Conservation (phyloP, 2,797 vertebrate species). For the Melanotaenia nigrans region DNA sequence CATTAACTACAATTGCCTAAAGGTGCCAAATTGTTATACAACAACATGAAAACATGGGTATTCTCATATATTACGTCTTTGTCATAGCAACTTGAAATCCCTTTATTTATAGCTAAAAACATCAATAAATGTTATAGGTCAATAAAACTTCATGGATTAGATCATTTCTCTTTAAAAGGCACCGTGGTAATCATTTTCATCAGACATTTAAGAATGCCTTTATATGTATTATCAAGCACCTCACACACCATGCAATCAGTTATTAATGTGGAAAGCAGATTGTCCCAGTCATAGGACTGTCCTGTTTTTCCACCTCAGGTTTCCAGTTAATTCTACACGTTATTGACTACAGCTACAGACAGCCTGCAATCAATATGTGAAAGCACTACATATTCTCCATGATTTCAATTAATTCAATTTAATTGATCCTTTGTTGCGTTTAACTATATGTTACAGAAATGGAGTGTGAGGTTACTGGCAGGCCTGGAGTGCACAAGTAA, state of each 20-base stretch:
- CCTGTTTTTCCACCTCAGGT: constrained; percentile 59
- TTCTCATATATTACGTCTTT: not conserved
- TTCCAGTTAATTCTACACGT: constrained; percentile 69
- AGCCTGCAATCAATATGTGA: constrained; percentile 69
- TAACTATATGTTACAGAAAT: constrained; percentile 75
- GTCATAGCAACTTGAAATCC: not conserved
- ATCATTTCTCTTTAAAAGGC: constrained; percentile 18
- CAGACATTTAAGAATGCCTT: constrained; percentile 33
- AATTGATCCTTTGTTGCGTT: constrained; percentile 73
- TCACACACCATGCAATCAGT: constrained; percentile 66
- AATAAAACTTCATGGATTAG: constrained; percentile 29
- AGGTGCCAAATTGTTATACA: not conserved
- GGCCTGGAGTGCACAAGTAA: constrained; percentile 28
- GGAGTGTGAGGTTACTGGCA: constrained; percentile 37
- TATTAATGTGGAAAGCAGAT: constrained; percentile 60
- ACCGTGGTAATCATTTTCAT: not conserved
- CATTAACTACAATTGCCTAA: not conserved
- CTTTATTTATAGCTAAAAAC: not conserved
- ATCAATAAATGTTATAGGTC: constrained; percentile 11
- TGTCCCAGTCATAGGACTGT: constrained; percentile 47
- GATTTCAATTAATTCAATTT: constrained; percentile 62
- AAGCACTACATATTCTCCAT: constrained; percentile 50
- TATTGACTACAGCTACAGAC: constrained; percentile 79
- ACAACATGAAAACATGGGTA: not conserved
- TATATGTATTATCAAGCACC: constrained; percentile 67